phyloP scores from a whole-genome alignment of 2,113 vertebrate species.

The Phalacrocorax brasilianus region DNA sequence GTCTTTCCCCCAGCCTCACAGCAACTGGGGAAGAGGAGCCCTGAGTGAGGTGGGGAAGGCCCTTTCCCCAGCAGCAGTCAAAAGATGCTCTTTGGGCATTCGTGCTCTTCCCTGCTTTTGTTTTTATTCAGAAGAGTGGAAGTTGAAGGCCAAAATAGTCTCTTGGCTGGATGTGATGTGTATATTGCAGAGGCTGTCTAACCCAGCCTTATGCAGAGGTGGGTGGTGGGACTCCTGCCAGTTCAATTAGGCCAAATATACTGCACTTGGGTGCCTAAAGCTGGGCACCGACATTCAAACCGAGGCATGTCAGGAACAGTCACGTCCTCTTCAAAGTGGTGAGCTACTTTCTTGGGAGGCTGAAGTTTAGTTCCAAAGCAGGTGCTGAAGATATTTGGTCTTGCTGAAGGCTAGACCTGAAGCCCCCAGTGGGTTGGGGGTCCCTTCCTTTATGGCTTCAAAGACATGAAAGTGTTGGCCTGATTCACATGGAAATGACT shows the following conservation, averaged over 20 bases:
- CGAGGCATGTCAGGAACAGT: background rate
- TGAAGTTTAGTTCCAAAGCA: background rate
- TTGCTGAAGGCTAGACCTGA: background rate
- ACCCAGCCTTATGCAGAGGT: background rate
- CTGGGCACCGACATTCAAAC: background rate
- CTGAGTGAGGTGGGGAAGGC: rapidly evolving
- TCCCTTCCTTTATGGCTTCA: background rate
- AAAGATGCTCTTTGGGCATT: background rate
- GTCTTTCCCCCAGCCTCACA: rapidly evolving
- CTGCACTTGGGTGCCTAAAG: background rate
- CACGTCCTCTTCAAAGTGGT: background rate
- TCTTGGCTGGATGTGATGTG: background rate
- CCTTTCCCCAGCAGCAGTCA: background rate
- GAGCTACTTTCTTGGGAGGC: background rate
- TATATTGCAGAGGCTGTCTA: background rate
- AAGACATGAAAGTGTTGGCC: background rate
- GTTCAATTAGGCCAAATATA: background rate
- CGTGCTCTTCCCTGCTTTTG: background rate
- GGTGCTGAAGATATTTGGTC: background rate
- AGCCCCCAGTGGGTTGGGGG: background rate
- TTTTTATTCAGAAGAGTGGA: background rate
- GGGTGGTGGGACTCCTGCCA: rapidly evolving
- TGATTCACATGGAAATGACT: background rate
- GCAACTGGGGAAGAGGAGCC: background rate
- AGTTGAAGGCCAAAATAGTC: background rate